phyloP scores from a whole-genome alignment of 2,888 invertebrate species.

The Orthonychiurus folsomi region DNA sequence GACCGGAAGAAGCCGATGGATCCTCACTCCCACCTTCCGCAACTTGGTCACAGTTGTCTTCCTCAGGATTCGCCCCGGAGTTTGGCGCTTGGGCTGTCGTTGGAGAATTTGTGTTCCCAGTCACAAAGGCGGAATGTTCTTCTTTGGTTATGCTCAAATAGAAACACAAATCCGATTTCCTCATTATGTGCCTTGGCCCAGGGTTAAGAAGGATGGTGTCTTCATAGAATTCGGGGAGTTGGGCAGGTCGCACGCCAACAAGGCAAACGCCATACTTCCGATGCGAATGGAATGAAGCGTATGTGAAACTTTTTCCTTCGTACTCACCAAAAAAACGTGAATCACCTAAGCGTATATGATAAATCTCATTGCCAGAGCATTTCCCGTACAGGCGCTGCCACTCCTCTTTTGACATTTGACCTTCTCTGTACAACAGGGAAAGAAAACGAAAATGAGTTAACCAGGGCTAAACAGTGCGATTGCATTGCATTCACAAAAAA shows the following conservation, averaged over 20 bases:
- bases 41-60: neutral
- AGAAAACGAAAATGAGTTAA: constrained; percentile 2
- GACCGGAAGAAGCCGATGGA: neutral
- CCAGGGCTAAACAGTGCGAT: too few species aligned
- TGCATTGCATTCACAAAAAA: constrained; percentile 1
- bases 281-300: constrained; percentile 97
- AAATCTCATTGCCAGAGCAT: constrained; percentile 98
- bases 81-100: constrained; percentile 14
- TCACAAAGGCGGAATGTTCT: constrained; percentile 70
- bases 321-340: constrained; percentile 97
- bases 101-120: constrained; percentile 17
- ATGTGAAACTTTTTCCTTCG: constrained; percentile 98
- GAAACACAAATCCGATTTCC: constrained; percentile 90
- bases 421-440: constrained; percentile 57
- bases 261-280: constrained; percentile 56
- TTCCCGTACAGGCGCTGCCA: constrained; percentile 96
- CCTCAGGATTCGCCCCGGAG: neutral
- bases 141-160: constrained; percentile 98
- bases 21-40: neutral
- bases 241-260: constrained; percentile 89
- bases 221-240: constrained; percentile 86
- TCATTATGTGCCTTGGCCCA: constrained; percentile 93
- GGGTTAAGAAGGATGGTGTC: constrained; percentile 92
- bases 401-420: constrained; percentile 87
- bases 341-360: constrained; percentile 88